These are phyloP conservation scores for Azorinus chamasolen DNA, from an alignment of 2,888 invertebrate species.

Conservation along the genomic window DNA sequence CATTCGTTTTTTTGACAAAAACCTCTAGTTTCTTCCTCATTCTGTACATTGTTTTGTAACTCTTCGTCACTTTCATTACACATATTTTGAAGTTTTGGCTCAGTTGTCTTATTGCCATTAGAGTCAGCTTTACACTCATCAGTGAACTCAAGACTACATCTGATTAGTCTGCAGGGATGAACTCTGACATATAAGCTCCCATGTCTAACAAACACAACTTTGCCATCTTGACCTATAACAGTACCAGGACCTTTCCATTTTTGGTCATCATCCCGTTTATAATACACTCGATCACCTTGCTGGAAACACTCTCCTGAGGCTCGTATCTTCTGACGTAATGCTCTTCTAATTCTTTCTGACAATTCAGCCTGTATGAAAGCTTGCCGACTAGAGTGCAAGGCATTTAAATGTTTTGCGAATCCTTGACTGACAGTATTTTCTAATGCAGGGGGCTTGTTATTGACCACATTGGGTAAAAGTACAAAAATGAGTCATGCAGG, in stretches of 20 bases:
- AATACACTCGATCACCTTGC: conserved; percentile 59
- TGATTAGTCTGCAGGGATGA: conserved; percentile 48
- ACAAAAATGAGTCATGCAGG: no score
- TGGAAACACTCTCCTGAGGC: conserved; percentile 28
- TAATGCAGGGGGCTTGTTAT: conserved; percentile 36
- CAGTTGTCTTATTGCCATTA: not conserved
- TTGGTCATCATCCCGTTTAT: conserved; percentile 48
- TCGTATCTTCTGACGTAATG: conserved; percentile 45
- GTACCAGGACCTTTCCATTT: conserved; percentile 61
- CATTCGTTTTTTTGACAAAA: no score
- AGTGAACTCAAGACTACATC: conserved; percentile 22
- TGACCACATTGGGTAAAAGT: conserved; percentile 31
- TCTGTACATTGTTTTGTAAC: not conserved
- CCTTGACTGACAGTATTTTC: conserved; percentile 41
- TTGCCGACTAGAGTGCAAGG: conserved; percentile 33
- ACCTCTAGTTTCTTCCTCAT: conserved; percentile 4
- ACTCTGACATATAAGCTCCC: conserved; percentile 53
- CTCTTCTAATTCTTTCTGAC: conserved; percentile 50
- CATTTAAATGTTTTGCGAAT: conserved; percentile 54
- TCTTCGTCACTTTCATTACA: not conserved
- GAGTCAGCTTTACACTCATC: conserved; percentile 6
- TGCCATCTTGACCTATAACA: conserved; percentile 62
- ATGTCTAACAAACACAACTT: conserved; percentile 64
- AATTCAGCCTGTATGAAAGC: conserved; percentile 48
- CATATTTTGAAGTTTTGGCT: not conserved